Evolutionary conservation across 2,888 invertebrate genomes (phyloP), one percentile per base, ranked within the genome.

Genomic region (Alviniconcha strummeri): DNA sequence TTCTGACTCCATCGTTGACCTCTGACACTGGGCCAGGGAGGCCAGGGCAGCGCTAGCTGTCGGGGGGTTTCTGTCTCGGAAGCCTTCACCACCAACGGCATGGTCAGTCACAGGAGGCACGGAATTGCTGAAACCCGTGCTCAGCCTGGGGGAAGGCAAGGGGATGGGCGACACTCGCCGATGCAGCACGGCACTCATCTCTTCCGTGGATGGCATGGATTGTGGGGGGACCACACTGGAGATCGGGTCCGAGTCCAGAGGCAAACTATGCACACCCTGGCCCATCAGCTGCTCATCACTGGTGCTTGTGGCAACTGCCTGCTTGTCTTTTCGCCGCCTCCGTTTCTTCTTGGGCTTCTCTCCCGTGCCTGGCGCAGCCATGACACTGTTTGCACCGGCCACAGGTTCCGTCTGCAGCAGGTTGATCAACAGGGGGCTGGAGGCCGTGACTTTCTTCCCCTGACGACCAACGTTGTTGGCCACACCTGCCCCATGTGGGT

Each of bases 351-450:
- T 88, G 15, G 76, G 54, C 67, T 77, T 82, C 55, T 76, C 64
- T n/a, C 52, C 52, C 7, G 54, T 17, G 54, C 60, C 64, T 7
- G 71, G 82, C 36, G 67, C 77, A 15, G 88, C 85, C 72, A 86
- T 83, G 79, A 90, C 82, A 83, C 84, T 87, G 84, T 88, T 88
- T 72, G 88, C 88, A 5, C 88, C 89, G 71, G 87, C 84, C 72
- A 86, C 67, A 69, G 91, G 92, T 91, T 97, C 97, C 92, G 97
- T 98, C 94, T 98, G 98, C 90, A 98, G 95, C 89, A 98, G 94
- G 94, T 98, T 98, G 64, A 98, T 98, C 88, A 98, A 95, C 88
- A 98, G 94, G 54, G 98, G 98, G 92, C 98, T 98, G 80, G 94
- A 88, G 96, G 97, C 90, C 56, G 91, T 89, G n/a, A 89, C 88